Evolutionary conservation across 2,797 vertebrate species (phyloP).

Genomic region (Myotis vivesi): DNA sequence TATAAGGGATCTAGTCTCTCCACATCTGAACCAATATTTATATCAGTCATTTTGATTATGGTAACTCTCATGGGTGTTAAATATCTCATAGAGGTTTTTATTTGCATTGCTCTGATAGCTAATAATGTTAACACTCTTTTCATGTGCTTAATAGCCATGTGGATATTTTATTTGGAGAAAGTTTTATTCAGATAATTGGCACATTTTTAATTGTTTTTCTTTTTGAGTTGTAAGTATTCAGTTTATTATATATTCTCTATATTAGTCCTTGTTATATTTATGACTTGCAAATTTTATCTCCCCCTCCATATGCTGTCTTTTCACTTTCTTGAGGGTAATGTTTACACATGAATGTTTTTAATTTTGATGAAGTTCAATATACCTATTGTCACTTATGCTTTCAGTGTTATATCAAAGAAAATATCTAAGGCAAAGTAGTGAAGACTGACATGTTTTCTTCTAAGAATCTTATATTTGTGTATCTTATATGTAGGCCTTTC

Average conservation of each 20-base stretch:
- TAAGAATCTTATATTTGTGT: background rate
- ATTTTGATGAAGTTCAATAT: background rate
- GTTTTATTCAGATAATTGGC: background rate
- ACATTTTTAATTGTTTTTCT: background rate
- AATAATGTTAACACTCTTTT: background rate
- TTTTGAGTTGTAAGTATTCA: background rate
- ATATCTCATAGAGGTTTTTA: background rate
- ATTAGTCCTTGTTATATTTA: background rate
- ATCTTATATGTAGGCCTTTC: background rate
- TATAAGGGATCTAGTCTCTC: background rate
- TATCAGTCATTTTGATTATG: background rate
- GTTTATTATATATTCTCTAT: background rate
- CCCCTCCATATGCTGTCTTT: background rate
- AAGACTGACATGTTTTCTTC: background rate
- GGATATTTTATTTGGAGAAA: background rate
- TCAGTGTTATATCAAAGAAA: background rate
- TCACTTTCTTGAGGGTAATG: background rate
- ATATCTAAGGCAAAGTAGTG: background rate
- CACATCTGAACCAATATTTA: background rate
- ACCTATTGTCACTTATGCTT: background rate
- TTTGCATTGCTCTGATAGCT: background rate
- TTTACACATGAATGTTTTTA: background rate
- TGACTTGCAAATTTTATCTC: background rate
- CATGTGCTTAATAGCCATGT: background rate
- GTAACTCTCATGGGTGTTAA: background rate